A percentile compares a stretch with the other conserved stretches of the same genome.
phyloP scores from a whole-genome alignment of 2,113 vertebrate genomes.

The Holacanthus passer region DNA sequence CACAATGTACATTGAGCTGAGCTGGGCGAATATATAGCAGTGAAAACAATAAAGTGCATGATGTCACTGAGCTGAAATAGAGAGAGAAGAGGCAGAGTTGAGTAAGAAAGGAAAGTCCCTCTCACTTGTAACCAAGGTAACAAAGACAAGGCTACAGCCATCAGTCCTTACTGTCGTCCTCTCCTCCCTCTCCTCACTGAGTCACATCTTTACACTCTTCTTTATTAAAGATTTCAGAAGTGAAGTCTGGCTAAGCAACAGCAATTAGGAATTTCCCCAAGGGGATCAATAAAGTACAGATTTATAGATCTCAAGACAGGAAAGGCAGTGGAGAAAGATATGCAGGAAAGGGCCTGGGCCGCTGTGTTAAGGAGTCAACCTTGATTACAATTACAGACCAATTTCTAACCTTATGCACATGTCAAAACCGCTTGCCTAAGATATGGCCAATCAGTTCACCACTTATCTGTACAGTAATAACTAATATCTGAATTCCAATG shows the following conservation, averaged over 20 bases:
- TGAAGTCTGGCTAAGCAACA: not conserved
- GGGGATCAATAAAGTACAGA: too few relatives aligned
- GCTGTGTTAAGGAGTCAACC: too few relatives aligned
- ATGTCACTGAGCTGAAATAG: slow-evolving; percentile 35
- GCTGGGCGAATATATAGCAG: not conserved
- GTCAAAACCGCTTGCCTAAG: not conserved
- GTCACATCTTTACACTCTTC: not conserved
- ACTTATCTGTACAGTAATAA: not conserved
- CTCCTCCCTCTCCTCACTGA: not conserved
- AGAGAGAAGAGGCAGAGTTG: not conserved
- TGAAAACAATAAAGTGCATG: slow-evolving; percentile 13
- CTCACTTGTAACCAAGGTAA: slow-evolving; percentile 57
- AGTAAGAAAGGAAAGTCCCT: slow-evolving; percentile 72
- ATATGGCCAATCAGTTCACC: not conserved
- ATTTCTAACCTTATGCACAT: not conserved
- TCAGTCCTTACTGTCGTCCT: not conserved
- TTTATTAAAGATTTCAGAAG: not conserved
- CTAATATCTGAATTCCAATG: not conserved
- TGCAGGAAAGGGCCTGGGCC: too few relatives aligned
- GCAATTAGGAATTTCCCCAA: not conserved
- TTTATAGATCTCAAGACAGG: not conserved
- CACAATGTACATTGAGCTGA: not conserved
- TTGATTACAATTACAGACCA: not conserved
- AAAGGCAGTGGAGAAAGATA: too few relatives aligned
- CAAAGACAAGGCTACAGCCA: slow-evolving; percentile 31